Evolutionary conservation across 2,888 invertebrate species (phyloP).

Genomic region (Halocaridina rubra): DNA sequence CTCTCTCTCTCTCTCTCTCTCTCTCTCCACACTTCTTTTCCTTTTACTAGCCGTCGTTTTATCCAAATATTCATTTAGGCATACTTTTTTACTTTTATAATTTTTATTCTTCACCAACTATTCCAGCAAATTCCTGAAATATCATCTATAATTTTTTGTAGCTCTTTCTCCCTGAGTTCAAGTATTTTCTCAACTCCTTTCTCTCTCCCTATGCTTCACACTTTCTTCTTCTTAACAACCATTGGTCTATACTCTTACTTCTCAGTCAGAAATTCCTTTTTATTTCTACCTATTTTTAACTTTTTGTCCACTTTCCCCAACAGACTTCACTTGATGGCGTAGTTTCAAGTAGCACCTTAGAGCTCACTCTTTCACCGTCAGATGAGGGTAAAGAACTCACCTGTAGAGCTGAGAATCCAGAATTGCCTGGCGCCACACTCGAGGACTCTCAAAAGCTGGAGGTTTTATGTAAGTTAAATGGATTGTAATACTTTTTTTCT

Average conservation of each 20-base stretch:
- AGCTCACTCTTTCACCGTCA: conserved; percentile 80
- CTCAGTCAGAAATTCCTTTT: no score
- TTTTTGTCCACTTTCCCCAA: background rate
- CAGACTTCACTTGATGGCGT: conserved; percentile 66
- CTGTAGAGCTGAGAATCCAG: conserved; percentile 87
- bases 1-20: background rate
- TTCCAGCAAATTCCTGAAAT: no score
- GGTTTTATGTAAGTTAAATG: conserved; percentile 82
- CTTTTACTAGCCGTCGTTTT: background rate
- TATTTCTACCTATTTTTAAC: background rate
- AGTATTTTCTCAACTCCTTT: no score
- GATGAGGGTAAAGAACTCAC: conserved; percentile 86
- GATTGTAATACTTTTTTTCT: background rate
- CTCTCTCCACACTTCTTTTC: background rate
- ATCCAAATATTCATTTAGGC: no score
- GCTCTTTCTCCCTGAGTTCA: no score
- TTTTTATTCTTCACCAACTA: no score
- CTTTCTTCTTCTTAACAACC: no score
- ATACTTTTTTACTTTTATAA: no score
- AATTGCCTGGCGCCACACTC: conserved; percentile 83
- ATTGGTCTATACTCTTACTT: no score
- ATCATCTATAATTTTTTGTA: no score
- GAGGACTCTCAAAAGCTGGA: conserved; percentile 82
- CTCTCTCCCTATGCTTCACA: no score
- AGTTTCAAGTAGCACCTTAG: conserved; percentile 79